Evolutionary conservation across 2,113 vertebrate species (phyloP), one percentile per base, ranked within the genome.

Genomic region (Nyctereutes procyonoides): DNA sequence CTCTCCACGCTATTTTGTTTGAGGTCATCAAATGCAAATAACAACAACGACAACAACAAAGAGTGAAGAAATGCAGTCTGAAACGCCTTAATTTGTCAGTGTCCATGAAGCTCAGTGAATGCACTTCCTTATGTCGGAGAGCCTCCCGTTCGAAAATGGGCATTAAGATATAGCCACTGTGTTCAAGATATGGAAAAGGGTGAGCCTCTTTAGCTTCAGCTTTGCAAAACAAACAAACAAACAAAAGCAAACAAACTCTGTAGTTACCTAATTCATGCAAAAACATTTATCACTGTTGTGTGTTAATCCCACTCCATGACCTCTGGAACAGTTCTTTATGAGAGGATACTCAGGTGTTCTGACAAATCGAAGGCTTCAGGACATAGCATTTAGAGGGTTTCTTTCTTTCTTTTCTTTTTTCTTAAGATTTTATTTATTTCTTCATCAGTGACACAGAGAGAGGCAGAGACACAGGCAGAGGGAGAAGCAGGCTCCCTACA

Each of bases 91-190:
- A 43, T 1, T 26, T 5, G 69, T 83, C 28, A 15, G 22, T 35
- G 12, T 24, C 17, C 3, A 0, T 1, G 35, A 55, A 38, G 24
- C 11, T 77, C 32, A 12, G 12, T 15, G 38, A 22, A n/a, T 9
- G 28, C 6, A 43, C 24, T 26, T 84, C 16, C 43, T 30, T 63
- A 5, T 15, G 2, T 20, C 6, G 9, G 6, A 10, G 6, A 9
- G 14, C 20, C 65, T 51, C 14, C 3, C 19, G 13, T 60, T 83
- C 5, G 26, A 38, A 73, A 60, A 60, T 17, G 53, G 53, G 5
- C 10, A 5, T 2, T 14, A 12, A 74, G 30, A 38, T 0, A 14
- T 15, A 10, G 24, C 1, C 2, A 20, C 19, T 30, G 20, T 38
- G 7, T 28, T 76, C 24, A 30, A 53, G 53, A 55, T 55, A 51